Evolutionary conservation across 2,888 invertebrate genomes (phyloP).

Genomic region (Troides helena): DNA sequence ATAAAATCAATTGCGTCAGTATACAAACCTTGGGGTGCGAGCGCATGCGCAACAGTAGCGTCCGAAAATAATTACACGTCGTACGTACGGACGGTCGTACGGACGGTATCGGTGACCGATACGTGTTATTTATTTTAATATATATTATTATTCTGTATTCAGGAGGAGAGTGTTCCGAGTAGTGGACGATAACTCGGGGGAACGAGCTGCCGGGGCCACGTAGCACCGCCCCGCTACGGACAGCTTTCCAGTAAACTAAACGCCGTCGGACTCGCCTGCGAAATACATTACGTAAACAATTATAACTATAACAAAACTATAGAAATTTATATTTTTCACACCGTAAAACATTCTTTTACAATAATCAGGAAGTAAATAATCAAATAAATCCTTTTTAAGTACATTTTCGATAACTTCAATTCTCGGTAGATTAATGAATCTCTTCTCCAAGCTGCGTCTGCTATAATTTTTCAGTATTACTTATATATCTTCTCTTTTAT

Average conservation of each 20-base stretch:
- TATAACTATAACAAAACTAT: neutral
- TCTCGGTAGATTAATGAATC: too few relatives aligned
- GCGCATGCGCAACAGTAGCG: constrained; percentile 18
- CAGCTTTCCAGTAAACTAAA: constrained; percentile 17
- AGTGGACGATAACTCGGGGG: constrained; percentile 12
- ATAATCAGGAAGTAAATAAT: too few relatives aligned
- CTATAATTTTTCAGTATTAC: too few relatives aligned
- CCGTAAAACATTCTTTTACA: too few relatives aligned
- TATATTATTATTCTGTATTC: constrained; percentile 25
- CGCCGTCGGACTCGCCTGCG: constrained; percentile 8
- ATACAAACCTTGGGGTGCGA: constrained; percentile 11
- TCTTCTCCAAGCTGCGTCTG: too few relatives aligned
- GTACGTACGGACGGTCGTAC: constrained; percentile 5
- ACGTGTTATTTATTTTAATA: constrained; percentile 30
- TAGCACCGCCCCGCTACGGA: constrained; percentile 8
- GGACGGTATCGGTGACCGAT: constrained; percentile 19
- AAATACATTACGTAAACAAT: constrained; percentile 13
- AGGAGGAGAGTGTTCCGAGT: constrained; percentile 23
- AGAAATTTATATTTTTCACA: too few relatives aligned
- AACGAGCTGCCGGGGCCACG: neutral
- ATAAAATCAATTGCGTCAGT: constrained; percentile 7
- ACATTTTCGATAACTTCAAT: too few relatives aligned
- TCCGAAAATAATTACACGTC: constrained; percentile 30
- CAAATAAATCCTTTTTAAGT: too few relatives aligned
- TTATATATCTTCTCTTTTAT: too few relatives aligned